Conservation (phyloP, 2,797 vertebrate species). For the Distichodus sexfasciatus region DNA sequence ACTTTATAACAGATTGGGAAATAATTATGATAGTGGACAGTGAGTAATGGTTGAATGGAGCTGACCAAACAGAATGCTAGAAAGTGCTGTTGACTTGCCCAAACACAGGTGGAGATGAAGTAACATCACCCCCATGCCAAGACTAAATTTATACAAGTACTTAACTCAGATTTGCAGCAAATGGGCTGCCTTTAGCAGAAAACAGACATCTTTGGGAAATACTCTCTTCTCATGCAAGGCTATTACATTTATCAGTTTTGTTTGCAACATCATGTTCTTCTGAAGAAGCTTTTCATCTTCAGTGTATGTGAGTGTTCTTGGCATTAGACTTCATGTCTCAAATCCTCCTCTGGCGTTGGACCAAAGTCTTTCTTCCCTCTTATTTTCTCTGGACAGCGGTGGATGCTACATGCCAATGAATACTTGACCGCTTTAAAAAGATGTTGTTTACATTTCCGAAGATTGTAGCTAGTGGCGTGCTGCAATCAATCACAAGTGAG, state of each 20-base stretch:
- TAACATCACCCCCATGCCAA: not conserved
- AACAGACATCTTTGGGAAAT: not conserved
- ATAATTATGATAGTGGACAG: not conserved
- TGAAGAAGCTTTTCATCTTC: slow-evolving; percentile 25
- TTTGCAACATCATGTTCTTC: not conserved
- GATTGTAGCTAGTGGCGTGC: not conserved
- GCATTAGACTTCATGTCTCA: slow-evolving; percentile 3
- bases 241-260: slow-evolving; percentile 20
- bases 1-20: not conserved
- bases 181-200: not conserved
- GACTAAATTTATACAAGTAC: slow-evolving; percentile 4
- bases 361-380: slow-evolving; percentile 11
- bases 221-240: not conserved
- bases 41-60: not conserved
- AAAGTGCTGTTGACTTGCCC: not conserved
- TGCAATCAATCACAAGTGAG: not conserved
- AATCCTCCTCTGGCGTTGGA: not conserved
- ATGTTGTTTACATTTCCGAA: not conserved
- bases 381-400: not conserved
- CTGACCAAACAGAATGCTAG: not conserved
- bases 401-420: not conserved
- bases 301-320: slow-evolving; percentile 16
- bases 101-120: slow-evolving; percentile 8
- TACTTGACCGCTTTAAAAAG: not conserved
- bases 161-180: slow-evolving; percentile 12